Base-by-base conservation (phyloP, 1,140 invertebrate species). In the Fopius arisanus region DNA sequence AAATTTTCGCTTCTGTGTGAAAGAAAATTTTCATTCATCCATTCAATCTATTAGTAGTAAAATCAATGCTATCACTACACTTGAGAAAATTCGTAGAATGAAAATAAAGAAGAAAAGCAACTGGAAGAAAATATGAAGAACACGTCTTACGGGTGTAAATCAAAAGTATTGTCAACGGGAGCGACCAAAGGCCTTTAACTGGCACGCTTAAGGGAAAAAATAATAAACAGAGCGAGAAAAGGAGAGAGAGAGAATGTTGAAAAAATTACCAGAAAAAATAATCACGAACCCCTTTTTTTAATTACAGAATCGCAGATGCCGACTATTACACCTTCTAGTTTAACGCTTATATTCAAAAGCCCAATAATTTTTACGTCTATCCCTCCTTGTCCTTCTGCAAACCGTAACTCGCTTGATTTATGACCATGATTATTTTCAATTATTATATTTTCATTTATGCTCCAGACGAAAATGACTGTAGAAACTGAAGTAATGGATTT, bases 271-370 rank as follows among this genome's bases (percentile, higher is more conserved):
- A 37, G 21, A 69, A 69, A 71, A 67, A 76, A 71, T 70, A 59
- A 62, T 71, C 29, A 62, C 67, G 23, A 87, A 87, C 85, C 85
- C 85, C 86, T 72, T 87, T 84, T 80, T 84, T 87, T 87, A 88
- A 88, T 88, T 88, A 83, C 81, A 54, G 75, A 79, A 84, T 84
- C 83, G 79, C 84, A 85, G 83, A 87, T 84, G 84, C 80, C 74
- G 81, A 78, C 78, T 80, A 83, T 83, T 85, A 79, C 81, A 78
- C 76, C 73, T 79, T 78, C 81, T 77, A 82, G 84, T 83, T 78
- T 78, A 78, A 70, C 75, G 37, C 37, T 73, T 77, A 29, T 63
- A 29, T 63, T 63, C 48, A 54, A 21, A 54, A 54, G 2, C 21
- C 19, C 16, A 21, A 19, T 16, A 63, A 63, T 63, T 63, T 63